Evolutionary conservation across 2,113 vertebrate genomes (phyloP).

Genomic region (Acrocephalus arundinaceus): DNA sequence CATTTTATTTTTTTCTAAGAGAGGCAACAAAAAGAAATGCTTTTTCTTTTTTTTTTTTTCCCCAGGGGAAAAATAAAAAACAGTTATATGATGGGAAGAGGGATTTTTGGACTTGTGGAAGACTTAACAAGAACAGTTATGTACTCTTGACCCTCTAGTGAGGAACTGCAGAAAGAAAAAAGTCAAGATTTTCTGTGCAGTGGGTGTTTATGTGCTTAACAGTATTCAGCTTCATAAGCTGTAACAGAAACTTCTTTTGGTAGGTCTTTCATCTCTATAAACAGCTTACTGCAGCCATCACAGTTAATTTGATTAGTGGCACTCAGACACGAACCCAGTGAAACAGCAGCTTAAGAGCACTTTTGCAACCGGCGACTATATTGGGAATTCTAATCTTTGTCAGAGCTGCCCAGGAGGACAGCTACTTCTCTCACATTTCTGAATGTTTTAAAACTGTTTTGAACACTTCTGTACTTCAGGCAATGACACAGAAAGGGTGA

Average conservation of each 20-base stretch:
- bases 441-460: constrained; percentile 25
- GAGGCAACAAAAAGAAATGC: neutral
- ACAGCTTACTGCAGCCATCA: constrained; percentile 63
- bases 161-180: constrained; percentile 40
- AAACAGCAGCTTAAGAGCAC: constrained; percentile 49
- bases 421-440: constrained; percentile 4
- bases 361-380: constrained; percentile 25
- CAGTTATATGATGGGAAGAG: neutral
- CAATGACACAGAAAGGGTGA: constrained; percentile 10
- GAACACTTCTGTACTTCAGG: neutral
- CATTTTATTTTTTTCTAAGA: neutral
- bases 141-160: neutral
- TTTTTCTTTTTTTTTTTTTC: neutral
- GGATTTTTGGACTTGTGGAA: neutral
- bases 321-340: constrained; percentile 19
- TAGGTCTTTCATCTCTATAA: constrained; percentile 65
- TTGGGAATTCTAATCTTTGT: constrained; percentile 50
- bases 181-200: neutral
- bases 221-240: constrained; percentile 31
- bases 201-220: constrained; percentile 36
- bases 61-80: neutral
- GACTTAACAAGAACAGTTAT: neutral
- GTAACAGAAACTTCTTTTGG: constrained; percentile 48
- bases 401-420: neutral
- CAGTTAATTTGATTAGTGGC: constrained; percentile 68